Evolutionary conservation across 2,797 vertebrate species (phyloP).

Genomic region (Nannoperca obscura): DNA sequence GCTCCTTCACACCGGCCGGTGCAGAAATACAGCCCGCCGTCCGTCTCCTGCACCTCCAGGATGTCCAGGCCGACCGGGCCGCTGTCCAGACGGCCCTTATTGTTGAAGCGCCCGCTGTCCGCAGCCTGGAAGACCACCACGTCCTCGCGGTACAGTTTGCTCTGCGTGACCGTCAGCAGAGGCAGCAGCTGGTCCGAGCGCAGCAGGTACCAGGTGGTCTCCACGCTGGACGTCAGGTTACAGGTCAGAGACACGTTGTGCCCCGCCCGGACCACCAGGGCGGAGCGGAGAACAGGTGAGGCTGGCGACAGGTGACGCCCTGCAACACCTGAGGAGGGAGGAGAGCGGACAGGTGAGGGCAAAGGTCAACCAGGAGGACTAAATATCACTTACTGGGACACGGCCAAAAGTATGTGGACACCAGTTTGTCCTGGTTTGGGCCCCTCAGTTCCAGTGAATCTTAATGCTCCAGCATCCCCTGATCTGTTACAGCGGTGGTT

Average conservation of each 20-base stretch:
- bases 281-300: background rate
- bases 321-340: constrained; percentile 30
- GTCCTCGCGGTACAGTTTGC: accelerated
- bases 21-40: constrained; percentile 71
- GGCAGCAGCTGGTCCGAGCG: constrained; percentile 44
- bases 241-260: constrained; percentile 59
- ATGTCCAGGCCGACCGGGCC: constrained; percentile 33
- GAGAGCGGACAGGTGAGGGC: background rate
- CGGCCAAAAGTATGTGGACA: too few relatives aligned
- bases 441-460: too few relatives aligned
- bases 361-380: background rate
- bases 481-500: too few relatives aligned
- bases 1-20: accelerated
- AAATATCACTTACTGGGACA: too few relatives aligned
- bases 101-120: accelerated
- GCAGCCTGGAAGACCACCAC: accelerated
- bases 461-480: too few relatives aligned
- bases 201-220: constrained; percentile 61
- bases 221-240: background rate
- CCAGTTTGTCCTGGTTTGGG: too few relatives aligned
- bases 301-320: constrained; percentile 11
- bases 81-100: accelerated
- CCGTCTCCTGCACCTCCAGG: constrained; percentile 21
- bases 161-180: background rate
- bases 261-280: constrained; percentile 28